Conservation (phyloP, 2,113 vertebrate species). For the Phrynosoma blainvillii region DNA sequence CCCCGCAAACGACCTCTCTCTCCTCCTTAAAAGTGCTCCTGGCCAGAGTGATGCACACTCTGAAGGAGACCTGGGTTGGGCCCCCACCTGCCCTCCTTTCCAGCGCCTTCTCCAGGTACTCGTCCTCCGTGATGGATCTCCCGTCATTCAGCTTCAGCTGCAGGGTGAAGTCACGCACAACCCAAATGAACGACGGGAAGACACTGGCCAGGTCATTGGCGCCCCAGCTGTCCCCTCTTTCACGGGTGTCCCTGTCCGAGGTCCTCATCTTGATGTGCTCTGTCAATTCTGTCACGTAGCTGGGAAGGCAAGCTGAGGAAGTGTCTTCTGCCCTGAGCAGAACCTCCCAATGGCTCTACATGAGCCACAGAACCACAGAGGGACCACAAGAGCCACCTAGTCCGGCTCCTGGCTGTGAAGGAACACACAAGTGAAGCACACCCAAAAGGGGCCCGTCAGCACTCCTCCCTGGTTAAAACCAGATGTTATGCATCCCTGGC, state of each 20-base stretch:
- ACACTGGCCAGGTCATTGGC: constrained; percentile 60
- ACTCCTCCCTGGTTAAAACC: no score
- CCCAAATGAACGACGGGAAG: constrained; percentile 78
- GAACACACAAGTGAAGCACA: no score
- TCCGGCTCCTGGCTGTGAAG: no score
- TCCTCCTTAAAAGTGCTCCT: no score
- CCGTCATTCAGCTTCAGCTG: constrained; percentile 49
- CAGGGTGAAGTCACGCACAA: constrained; percentile 74
- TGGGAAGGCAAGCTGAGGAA: constrained; percentile 60
- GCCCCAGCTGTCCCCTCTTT: constrained; percentile 13
- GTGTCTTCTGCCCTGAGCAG: not conserved
- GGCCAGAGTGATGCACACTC: no score
- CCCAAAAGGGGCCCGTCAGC: no score
- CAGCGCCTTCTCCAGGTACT: constrained; percentile 69
- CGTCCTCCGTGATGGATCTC: constrained; percentile 54
- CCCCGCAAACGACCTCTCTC: no score
- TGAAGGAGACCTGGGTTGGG: no score
- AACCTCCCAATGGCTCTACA: no score
- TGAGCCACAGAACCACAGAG: no score
- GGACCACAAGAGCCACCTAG: no score
- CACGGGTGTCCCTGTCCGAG: not conserved
- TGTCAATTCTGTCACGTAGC: constrained; percentile 73
- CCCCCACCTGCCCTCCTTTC: constrained; percentile 58
- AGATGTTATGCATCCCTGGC: not conserved
- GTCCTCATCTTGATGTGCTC: constrained; percentile 71